These are phyloP conservation scores for Nesoenas mayeri DNA, from an alignment of 2,113 vertebrate species.

Conservation along the genomic window DNA sequence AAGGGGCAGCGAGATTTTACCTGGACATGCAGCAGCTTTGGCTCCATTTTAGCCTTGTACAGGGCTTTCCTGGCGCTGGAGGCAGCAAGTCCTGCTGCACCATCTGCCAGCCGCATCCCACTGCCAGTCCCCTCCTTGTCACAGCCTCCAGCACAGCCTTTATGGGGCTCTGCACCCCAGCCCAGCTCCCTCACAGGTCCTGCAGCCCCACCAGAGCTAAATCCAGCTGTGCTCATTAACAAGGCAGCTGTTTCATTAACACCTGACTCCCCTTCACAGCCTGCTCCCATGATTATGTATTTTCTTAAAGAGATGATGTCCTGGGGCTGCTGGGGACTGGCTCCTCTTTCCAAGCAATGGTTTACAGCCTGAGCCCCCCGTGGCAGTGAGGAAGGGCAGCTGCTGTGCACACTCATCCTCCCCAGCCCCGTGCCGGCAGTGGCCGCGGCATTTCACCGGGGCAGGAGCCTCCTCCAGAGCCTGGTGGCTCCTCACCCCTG, in stretches of 20 bases:
- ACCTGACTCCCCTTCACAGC: neutral
- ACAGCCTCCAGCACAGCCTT: neutral
- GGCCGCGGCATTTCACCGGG: accelerated
- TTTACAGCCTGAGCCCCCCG: accelerated
- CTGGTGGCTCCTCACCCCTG: neutral
- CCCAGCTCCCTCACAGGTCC: neutral
- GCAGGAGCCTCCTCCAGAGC: neutral
- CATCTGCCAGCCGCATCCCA: neutral
- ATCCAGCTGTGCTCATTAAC: neutral
- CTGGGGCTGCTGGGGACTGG: too few species aligned
- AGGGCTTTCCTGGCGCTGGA: neutral
- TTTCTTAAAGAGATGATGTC: neutral
- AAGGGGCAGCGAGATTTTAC: neutral
- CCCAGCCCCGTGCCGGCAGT: neutral
- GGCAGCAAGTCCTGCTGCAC: accelerated
- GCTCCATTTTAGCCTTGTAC: neutral
- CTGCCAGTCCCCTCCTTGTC: neutral
- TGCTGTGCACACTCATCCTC: accelerated
- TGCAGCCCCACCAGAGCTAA: neutral
- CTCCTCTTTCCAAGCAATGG: neutral
- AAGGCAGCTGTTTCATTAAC: neutral
- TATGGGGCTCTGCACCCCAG: neutral
- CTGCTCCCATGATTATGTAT: neutral
- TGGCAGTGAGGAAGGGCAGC: accelerated
- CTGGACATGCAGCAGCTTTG: neutral